Conservation (phyloP, 92 coral and sea anemone genomes). For the Phenganax marumi region DNA sequence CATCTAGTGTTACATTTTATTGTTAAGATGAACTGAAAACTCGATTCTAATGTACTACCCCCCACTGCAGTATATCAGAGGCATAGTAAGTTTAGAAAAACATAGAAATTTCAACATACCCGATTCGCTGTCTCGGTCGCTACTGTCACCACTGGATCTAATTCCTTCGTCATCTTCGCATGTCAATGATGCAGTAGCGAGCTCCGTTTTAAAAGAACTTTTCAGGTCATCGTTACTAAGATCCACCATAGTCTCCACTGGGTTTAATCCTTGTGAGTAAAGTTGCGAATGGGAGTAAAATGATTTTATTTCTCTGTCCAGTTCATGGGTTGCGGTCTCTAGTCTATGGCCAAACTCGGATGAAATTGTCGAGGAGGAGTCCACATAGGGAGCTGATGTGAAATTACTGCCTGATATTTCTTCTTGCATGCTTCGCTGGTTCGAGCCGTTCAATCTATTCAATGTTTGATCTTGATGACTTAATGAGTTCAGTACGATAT, state of each 20-base stretch:
- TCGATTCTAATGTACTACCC: too few species aligned
- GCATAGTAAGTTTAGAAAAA: neutral
- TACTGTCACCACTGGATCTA: slow-evolving; percentile 62
- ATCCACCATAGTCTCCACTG: neutral
- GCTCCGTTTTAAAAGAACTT: neutral
- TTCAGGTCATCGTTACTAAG: neutral
- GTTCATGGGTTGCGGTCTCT: slow-evolving; percentile 10
- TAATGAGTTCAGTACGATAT: neutral
- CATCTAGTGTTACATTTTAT: too few species aligned
- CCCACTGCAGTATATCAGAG: too few species aligned
- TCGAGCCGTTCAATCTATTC: slow-evolving; percentile 24
- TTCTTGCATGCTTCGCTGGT: slow-evolving; percentile 4
- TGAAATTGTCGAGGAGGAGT: neutral
- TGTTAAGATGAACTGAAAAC: too few species aligned
- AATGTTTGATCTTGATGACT: slow-evolving; percentile 32
- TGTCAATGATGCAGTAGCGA: neutral
- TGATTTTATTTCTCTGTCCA: slow-evolving; percentile 31
- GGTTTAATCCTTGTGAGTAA: slow-evolving; percentile 5
- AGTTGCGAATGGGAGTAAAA: slow-evolving; percentile 16
- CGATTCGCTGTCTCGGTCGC: slow-evolving; percentile 77
- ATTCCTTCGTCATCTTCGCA: slow-evolving; percentile 13
- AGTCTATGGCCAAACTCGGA: slow-evolving; percentile 30
- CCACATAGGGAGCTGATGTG: neutral
- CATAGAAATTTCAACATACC: slow-evolving; percentile 59
- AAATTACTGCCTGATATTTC: neutral